phyloP scores from a whole-genome alignment of 2,797 vertebrate genomes.

The Sebastes hubbsi region DNA sequence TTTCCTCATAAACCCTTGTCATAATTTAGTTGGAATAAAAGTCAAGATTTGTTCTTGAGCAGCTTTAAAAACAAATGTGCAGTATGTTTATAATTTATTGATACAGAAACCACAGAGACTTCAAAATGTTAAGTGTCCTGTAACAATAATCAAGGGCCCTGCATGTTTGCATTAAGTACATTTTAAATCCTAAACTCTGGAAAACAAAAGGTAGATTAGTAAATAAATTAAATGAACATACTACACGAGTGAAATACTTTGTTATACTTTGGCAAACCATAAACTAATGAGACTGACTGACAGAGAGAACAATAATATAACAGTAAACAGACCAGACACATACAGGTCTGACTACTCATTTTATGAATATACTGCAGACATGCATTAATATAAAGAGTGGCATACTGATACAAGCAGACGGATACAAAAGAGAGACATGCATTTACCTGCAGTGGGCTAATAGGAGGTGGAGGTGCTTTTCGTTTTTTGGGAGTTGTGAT shows the following conservation, averaged over 20 bases:
- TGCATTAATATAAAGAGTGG: constrained; percentile 37
- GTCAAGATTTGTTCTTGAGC: background rate
- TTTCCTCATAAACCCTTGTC: background rate
- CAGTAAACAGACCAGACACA: background rate
- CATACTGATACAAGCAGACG: constrained; percentile 36
- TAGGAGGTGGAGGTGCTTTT: constrained; percentile 99
- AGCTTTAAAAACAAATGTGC: background rate
- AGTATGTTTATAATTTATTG: background rate
- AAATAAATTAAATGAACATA: background rate
- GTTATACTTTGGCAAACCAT: background rate
- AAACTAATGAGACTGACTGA: background rate
- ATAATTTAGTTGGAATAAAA: background rate
- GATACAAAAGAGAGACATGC: constrained; percentile 52
- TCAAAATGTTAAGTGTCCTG: background rate
- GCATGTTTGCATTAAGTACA: background rate
- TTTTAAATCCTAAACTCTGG: background rate
- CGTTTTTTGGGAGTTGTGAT: constrained; percentile 99
- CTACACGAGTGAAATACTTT: background rate
- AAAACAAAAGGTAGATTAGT: background rate
- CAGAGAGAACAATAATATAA: background rate
- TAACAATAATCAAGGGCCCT: background rate
- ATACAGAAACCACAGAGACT: background rate
- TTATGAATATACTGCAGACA: constrained; percentile 19
- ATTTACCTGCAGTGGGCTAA: constrained; percentile 97
- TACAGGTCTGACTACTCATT: constrained; percentile 7